A percentile compares a stretch with the other conserved stretches of the same genome.
phyloP scores from a whole-genome alignment of 1,140 invertebrate species.

The Stegodyphus mimosarum region DNA sequence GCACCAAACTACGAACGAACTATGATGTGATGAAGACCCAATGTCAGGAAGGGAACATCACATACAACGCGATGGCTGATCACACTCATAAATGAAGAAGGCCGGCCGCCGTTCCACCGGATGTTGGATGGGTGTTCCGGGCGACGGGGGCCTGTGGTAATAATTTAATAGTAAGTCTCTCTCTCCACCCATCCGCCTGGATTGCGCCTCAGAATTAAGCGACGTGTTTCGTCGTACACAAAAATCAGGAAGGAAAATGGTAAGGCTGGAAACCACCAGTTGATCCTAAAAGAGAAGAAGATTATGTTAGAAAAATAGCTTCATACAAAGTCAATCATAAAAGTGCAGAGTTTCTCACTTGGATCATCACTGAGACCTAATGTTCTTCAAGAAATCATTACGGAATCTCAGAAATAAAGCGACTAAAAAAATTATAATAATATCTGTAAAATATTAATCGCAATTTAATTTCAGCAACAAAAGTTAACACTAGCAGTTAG shows the following conservation, averaged over 20 bases:
- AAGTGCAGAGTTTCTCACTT: no score
- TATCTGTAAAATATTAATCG: no score
- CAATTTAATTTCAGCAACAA: no score
- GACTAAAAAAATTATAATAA: no score
- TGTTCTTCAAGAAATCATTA: no score
- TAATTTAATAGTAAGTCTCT: constrained; percentile 95
- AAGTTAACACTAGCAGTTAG: no score
- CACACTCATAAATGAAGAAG: constrained; percentile 19
- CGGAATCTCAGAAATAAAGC: no score
- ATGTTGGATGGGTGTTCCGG: not conserved
- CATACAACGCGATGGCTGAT: constrained; percentile 45
- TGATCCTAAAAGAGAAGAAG: constrained; percentile 77
- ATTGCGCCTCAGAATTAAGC: constrained; percentile 95
- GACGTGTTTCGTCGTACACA: constrained; percentile 96
- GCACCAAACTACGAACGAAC: constrained; percentile 55
- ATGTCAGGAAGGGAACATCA: constrained; percentile 1
- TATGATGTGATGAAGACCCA: constrained; percentile 20
- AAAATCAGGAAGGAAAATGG: constrained; percentile 98
- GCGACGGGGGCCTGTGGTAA: not conserved
- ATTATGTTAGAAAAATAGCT: no score
- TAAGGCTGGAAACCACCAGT: constrained; percentile 98
- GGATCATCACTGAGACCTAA: no score
- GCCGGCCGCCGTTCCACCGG: not conserved
- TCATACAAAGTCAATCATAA: no score
- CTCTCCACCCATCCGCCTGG: constrained; percentile 98